These are phyloP conservation scores for Ophiothrix spiculata DNA, from an alignment of 35 echinoderm and acorn worm species.

Conservation along the genomic window DNA sequence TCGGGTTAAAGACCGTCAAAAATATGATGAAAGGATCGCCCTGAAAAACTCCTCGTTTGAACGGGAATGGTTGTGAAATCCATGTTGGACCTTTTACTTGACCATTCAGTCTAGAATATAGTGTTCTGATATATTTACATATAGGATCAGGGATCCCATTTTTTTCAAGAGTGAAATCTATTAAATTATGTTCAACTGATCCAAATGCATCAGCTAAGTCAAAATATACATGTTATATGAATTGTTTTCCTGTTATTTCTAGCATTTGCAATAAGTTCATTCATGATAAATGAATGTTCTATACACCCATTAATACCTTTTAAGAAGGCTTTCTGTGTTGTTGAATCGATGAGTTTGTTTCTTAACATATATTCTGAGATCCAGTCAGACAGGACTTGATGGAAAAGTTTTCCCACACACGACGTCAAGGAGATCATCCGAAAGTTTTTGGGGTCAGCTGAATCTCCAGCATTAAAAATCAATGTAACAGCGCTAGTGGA, in stretches of 20 bases:
- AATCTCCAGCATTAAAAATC: constrained; percentile 5
- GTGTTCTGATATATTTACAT: neutral
- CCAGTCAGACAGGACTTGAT: constrained; percentile 9
- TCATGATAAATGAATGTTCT: neutral
- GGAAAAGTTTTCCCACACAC: constrained; percentile 19
- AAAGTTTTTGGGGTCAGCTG: neutral
- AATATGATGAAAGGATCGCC: neutral
- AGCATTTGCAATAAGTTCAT: neutral
- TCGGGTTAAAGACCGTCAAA: too few relatives aligned
- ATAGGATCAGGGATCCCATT: constrained; percentile 15
- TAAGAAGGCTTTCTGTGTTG: constrained; percentile 15
- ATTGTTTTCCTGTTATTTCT: neutral
- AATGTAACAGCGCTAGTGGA: constrained; percentile 11
- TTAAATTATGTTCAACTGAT: neutral
- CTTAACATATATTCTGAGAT: neutral
- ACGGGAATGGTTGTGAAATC: neutral
- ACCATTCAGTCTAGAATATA: constrained; percentile 17
- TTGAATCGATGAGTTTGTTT: neutral
- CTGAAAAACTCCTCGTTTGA: neutral
- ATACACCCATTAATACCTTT: constrained; percentile 27
- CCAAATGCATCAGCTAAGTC: constrained; percentile 14
- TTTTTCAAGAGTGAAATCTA: neutral
- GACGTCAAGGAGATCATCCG: constrained; percentile 24
- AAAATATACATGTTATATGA: neutral
- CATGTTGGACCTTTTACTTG: neutral